A percentile compares a stretch with the other conserved stretches of the same genome.
These are phyloP conservation scores for Pantelozetes paolii DNA, from an alignment of 2,888 invertebrate genomes.

Conservation along the genomic window DNA sequence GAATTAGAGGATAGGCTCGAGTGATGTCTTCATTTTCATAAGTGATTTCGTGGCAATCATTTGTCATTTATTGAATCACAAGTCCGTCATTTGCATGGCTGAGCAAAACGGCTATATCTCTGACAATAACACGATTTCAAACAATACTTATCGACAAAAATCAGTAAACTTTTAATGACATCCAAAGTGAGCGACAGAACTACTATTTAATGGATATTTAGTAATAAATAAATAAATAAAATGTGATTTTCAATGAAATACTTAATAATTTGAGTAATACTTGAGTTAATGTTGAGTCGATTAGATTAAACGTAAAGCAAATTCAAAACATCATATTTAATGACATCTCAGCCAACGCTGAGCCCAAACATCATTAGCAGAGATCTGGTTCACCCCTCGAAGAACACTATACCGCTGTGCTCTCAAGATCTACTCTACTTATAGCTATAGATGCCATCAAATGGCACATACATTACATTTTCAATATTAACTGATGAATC, in stretches of 20 bases:
- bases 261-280: too few species aligned
- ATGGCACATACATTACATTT: neutral
- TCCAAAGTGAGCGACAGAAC: too few species aligned
- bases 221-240: too few species aligned
- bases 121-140: neutral
- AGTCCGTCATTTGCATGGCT: neutral
- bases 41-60: slow-evolving; percentile 23
- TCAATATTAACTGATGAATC: slow-evolving; percentile 3
- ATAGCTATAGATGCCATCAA: neutral
- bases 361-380: neutral
- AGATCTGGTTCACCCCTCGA: slow-evolving; percentile 7
- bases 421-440: slow-evolving; percentile 2
- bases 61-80: slow-evolving; percentile 18
- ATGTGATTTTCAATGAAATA: too few species aligned
- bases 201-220: too few species aligned
- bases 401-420: slow-evolving; percentile 32
- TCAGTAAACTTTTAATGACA: too few species aligned
- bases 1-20: neutral
- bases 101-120: neutral
- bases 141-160: neutral
- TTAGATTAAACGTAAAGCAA: too few species aligned
- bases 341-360: too few species aligned
- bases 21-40: slow-evolving; percentile 12
- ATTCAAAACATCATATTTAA: too few species aligned
- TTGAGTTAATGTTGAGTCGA: too few species aligned